phyloP scores from a whole-genome alignment of 1,140 invertebrate genomes.

The Mamestra configurata region DNA sequence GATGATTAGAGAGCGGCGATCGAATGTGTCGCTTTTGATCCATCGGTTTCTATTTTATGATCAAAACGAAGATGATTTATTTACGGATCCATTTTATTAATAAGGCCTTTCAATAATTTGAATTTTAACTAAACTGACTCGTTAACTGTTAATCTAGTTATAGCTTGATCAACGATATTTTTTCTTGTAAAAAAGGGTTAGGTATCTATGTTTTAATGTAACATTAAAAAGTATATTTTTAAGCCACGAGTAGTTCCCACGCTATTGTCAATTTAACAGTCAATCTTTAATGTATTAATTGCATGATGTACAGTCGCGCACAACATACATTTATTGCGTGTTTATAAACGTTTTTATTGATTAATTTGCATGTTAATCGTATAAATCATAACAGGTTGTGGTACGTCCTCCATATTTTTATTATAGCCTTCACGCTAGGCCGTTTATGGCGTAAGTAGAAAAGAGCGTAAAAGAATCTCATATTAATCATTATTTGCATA shows the following conservation, averaged over 20 bases:
- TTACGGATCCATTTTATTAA: background rate
- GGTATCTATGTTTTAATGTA: too few relatives aligned
- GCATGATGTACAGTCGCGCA: slow-evolving; percentile 18
- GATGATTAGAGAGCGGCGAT: background rate
- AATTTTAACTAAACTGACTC: background rate
- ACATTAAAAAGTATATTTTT: background rate
- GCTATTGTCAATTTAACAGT: slow-evolving; percentile 5
- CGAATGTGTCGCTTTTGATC: slow-evolving; percentile 35
- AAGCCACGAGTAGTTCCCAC: background rate
- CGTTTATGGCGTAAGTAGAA: background rate
- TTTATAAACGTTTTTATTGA: slow-evolving; percentile 32
- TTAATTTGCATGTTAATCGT: slow-evolving; percentile 42
- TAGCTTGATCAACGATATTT: too few relatives aligned
- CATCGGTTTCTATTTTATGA: slow-evolving; percentile 34
- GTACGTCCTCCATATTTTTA: slow-evolving; percentile 19
- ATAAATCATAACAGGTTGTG: slow-evolving; percentile 55
- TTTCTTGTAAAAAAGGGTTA: background rate
- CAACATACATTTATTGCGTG: slow-evolving; percentile 22
- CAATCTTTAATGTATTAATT: slow-evolving; percentile 19
- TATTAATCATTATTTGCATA: too few relatives aligned
- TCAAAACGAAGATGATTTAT: slow-evolving; percentile 26
- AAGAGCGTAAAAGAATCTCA: background rate
- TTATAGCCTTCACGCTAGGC: background rate
- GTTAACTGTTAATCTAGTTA: background rate
- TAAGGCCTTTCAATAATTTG: slow-evolving; percentile 1